Conservation (phyloP, 2,888 invertebrate genomes). For the Gymnosoma rotundatum region DNA sequence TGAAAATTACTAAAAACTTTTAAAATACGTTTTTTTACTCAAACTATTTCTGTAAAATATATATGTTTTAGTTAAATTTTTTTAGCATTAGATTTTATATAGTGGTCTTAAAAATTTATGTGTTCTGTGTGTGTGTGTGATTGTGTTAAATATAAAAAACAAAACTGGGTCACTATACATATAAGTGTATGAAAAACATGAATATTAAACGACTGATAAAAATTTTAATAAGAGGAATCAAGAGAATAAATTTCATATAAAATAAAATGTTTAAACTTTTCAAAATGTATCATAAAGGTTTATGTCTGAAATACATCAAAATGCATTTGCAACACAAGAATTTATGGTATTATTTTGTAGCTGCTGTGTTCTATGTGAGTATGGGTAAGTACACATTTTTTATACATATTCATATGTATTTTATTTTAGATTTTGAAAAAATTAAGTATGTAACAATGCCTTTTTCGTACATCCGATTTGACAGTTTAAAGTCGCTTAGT, state of each 20-base stretch:
- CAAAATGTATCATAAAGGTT: constrained; percentile 52
- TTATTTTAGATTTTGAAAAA: too few relatives aligned
- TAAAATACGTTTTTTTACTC: too few relatives aligned
- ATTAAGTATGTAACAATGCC: too few relatives aligned
- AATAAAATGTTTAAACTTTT: constrained; percentile 46
- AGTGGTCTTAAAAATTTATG: constrained; percentile 15
- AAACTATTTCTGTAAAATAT: neutral
- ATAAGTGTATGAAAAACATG: constrained; percentile 3
- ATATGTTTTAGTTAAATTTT: neutral
- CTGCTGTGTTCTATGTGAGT: constrained; percentile 75
- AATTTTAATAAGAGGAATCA: constrained; percentile 25
- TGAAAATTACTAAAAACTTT: neutral
- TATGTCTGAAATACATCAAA: constrained; percentile 60
- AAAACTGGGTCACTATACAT: constrained; percentile 47
- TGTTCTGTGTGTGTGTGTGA: constrained; percentile 6
- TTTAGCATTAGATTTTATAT: constrained; percentile 33
- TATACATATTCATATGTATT: neutral
- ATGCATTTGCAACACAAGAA: constrained; percentile 71
- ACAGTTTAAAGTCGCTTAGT: too few relatives aligned
- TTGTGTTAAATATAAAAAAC: neutral
- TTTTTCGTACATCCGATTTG: too few relatives aligned
- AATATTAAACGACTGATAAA: constrained; percentile 34
- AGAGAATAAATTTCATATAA: neutral
- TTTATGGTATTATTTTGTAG: constrained; percentile 74
- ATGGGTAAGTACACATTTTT: constrained; percentile 75